These are phyloP conservation scores for Miltochrista miniata DNA, from an alignment of 2,888 invertebrate species.

Conservation along the genomic window DNA sequence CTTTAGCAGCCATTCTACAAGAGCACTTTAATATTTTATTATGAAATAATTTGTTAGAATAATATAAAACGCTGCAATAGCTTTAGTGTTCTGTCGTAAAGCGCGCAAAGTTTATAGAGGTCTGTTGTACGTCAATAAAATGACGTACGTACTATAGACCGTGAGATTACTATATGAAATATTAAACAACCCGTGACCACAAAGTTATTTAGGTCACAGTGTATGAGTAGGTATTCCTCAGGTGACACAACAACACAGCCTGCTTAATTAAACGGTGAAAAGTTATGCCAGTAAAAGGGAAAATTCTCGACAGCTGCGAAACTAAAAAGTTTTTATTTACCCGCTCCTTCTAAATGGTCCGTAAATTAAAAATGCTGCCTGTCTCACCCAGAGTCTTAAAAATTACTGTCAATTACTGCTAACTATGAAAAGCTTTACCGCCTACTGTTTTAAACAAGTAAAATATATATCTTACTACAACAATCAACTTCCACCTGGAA, in stretches of 20 bases:
- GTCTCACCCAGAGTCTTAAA: background rate
- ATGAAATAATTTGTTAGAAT: slow-evolving; percentile 46
- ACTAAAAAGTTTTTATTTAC: slow-evolving; percentile 3
- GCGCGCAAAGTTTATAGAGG: slow-evolving; percentile 56
- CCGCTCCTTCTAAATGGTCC: background rate
- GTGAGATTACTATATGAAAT: slow-evolving; percentile 60
- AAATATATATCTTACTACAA: too few species aligned
- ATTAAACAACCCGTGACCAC: slow-evolving; percentile 53
- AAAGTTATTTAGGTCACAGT: slow-evolving; percentile 30
- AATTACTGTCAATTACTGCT: too few species aligned
- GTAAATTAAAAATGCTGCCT: background rate
- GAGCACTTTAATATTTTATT: slow-evolving; percentile 14
- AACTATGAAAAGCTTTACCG: too few species aligned
- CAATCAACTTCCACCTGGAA: too few species aligned
- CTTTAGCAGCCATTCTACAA: too few species aligned
- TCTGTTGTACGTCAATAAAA: slow-evolving; percentile 50
- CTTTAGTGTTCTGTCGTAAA: slow-evolving; percentile 51
- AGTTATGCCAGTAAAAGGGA: slow-evolving; percentile 15
- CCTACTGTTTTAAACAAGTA: too few species aligned
- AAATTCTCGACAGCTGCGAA: slow-evolving; percentile 7
- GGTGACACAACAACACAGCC: slow-evolving; percentile 21
- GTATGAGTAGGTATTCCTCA: slow-evolving; percentile 22
- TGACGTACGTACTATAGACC: slow-evolving; percentile 25
- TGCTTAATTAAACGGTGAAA: slow-evolving; percentile 26
- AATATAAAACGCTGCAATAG: slow-evolving; percentile 43